Percentiles rank a stretch among this genome's conserved stretches.
These are phyloP conservation scores for Craterocephalus amniculus DNA, from an alignment of 2,797 vertebrate species.

Conservation along the genomic window DNA sequence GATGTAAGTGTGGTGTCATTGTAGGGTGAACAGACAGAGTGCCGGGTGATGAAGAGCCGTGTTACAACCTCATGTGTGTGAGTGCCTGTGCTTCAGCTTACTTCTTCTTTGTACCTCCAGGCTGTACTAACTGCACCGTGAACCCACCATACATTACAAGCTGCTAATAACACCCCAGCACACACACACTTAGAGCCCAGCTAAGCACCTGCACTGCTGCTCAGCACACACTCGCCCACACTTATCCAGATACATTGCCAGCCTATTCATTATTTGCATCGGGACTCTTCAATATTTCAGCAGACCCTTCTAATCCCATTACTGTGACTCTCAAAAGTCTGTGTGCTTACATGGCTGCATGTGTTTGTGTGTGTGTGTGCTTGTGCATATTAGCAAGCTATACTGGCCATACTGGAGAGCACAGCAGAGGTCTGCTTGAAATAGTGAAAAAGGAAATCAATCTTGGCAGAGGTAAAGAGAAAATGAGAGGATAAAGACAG, in stretches of 20 bases:
- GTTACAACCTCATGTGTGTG: constrained; percentile 29
- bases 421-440: constrained; percentile 83
- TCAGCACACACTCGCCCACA: constrained; percentile 42
- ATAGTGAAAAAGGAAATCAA: constrained; percentile 75
- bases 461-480: constrained; percentile 73
- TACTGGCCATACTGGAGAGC: constrained; percentile 54
- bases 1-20: constrained; percentile 65
- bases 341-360: constrained; percentile 15
- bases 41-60: constrained; percentile 63
- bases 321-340: constrained; percentile 75
- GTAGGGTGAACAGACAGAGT: constrained; percentile 57
- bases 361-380: constrained; percentile 28
- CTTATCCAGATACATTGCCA: constrained; percentile 58
- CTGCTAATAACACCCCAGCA: constrained; percentile 37
- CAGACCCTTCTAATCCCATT: constrained; percentile 96
- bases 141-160: constrained; percentile 59
- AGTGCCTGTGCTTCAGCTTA: constrained; percentile 23
- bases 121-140: constrained; percentile 51
- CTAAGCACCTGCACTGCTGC: constrained; percentile 34
- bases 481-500: constrained; percentile 66
- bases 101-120: constrained; percentile 46
- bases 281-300: constrained; percentile 96
- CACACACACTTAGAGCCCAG: constrained; percentile 15
- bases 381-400: constrained; percentile 44
- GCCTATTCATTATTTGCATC: constrained; percentile 78